phyloP scores from a whole-genome alignment of 2,797 vertebrate genomes.

The Fundulus diaphanus region DNA sequence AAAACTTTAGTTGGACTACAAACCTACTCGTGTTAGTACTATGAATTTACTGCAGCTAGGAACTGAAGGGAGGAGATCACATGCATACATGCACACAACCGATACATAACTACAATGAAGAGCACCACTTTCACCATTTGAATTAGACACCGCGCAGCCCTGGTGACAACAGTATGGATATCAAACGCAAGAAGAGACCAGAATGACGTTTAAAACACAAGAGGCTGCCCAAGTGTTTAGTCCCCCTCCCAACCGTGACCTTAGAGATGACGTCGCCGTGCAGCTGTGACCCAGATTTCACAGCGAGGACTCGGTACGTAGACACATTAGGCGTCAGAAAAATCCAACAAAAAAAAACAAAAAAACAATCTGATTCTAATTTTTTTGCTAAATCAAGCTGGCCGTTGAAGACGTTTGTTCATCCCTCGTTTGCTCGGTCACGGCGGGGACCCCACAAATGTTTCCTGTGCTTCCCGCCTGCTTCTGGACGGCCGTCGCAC shows the following conservation, averaged over 20 bases:
- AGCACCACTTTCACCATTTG: constrained; percentile 29
- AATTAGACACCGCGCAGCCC: constrained; percentile 19
- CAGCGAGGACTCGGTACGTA: constrained; percentile 11
- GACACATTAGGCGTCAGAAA: constrained; percentile 16
- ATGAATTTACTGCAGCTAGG: constrained; percentile 26
- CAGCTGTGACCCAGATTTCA: constrained; percentile 73
- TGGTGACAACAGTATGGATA: constrained; percentile 19
- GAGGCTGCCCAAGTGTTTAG: constrained; percentile 11
- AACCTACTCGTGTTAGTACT: constrained; percentile 20
- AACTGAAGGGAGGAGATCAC: constrained; percentile 1
- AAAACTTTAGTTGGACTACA: constrained; percentile 37
- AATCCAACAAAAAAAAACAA: constrained; percentile 9
- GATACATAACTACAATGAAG: constrained; percentile 26
- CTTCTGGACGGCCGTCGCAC: constrained; percentile 25
- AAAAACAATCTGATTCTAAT: constrained; percentile 16
- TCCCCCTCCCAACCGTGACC: constrained; percentile 43
- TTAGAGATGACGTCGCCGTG: constrained; percentile 68
- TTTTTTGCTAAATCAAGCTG: constrained; percentile 18
- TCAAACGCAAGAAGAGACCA: constrained; percentile 5
- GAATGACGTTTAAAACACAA: constrained; percentile 40
- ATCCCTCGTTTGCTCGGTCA: constrained; percentile 21
- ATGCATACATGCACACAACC: constrained; percentile 22
- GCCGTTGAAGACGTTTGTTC: constrained; percentile 37
- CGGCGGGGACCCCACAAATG: constrained; percentile 14
- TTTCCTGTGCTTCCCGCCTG: constrained; percentile 54